Evolutionary conservation across 1,140 invertebrate species (phyloP).

Genomic region (Listronotus bonariensis): DNA sequence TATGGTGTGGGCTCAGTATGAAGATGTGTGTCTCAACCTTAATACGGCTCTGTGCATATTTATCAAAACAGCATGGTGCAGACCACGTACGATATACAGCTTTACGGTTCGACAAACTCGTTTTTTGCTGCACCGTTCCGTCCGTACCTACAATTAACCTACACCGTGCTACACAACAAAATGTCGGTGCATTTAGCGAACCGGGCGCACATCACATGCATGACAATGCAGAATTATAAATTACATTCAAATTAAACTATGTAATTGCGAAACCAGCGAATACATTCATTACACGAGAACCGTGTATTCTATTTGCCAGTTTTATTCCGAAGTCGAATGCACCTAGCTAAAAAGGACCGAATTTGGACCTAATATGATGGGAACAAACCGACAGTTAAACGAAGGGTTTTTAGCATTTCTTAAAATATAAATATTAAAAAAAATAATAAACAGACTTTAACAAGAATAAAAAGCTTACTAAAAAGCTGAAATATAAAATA

Average conservation of each 20-base stretch:
- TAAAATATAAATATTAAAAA: too few species aligned
- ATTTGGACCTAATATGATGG: too few species aligned
- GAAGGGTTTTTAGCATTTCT: too few species aligned
- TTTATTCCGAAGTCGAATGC: constrained; percentile 9
- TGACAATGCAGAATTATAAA: constrained; percentile 58
- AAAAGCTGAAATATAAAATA: too few species aligned
- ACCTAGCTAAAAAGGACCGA: too few species aligned
- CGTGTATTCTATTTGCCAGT: constrained; percentile 31
- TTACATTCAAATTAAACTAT: constrained; percentile 59
- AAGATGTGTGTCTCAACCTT: too few species aligned
- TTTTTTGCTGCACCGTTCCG: constrained; percentile 23
- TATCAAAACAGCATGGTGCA: neutral
- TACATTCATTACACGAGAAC: constrained; percentile 50
- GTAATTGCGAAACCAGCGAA: constrained; percentile 56
- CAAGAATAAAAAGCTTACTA: too few species aligned
- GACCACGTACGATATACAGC: constrained; percentile 25
- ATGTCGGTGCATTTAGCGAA: constrained; percentile 54
- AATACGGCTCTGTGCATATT: too few species aligned
- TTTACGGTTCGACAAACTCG: constrained; percentile 43
- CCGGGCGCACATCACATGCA: constrained; percentile 56
- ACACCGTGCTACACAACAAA: constrained; percentile 42
- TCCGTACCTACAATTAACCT: constrained; percentile 51
- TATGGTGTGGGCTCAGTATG: too few species aligned
- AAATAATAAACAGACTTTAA: too few species aligned
- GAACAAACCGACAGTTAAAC: too few species aligned